phyloP scores from a whole-genome alignment of 2,888 invertebrate species.

The Apeira syringaria region DNA sequence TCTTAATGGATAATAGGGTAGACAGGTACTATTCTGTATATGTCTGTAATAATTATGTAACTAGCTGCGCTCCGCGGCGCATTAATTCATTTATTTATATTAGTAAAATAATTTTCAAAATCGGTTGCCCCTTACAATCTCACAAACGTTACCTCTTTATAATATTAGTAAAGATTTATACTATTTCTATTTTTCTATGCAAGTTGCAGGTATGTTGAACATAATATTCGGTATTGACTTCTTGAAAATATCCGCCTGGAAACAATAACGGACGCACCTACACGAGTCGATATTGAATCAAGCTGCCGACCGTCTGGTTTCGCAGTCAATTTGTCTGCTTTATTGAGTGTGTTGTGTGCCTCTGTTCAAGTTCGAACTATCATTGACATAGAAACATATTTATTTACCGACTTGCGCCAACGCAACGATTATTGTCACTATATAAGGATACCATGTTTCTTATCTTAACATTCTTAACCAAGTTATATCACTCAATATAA shows the following conservation, averaged over 20 bases:
- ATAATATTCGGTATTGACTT: constrained; percentile 32
- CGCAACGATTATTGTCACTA: constrained; percentile 1
- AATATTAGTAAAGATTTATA: too few species aligned
- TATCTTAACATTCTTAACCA: constrained; percentile 10
- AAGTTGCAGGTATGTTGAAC: constrained; percentile 33
- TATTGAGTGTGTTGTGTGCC: constrained; percentile 62
- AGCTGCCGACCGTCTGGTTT: constrained; percentile 54
- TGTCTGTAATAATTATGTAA: too few species aligned
- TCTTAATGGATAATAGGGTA: too few species aligned
- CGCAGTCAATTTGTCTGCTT: constrained; percentile 74
- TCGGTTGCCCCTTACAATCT: too few species aligned
- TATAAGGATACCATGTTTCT: constrained; percentile 6
- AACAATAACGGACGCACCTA: constrained; percentile 67
- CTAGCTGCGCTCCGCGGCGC: too few species aligned
- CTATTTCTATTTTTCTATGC: too few species aligned
- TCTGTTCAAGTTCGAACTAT: constrained; percentile 44
- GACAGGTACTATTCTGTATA: too few species aligned
- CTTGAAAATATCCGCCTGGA: constrained; percentile 58
- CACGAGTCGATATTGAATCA: constrained; percentile 57
- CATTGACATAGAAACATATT: constrained; percentile 38
- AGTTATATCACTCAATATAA: constrained; percentile 1
- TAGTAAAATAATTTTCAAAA: too few species aligned
- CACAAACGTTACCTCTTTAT: too few species aligned
- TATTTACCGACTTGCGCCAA: constrained; percentile 38
- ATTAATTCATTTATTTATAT: too few species aligned